Evolutionary conservation across 2,113 vertebrate species (phyloP), one percentile per base, ranked within the genome.

Genomic region (Pseudopipra pipra): DNA sequence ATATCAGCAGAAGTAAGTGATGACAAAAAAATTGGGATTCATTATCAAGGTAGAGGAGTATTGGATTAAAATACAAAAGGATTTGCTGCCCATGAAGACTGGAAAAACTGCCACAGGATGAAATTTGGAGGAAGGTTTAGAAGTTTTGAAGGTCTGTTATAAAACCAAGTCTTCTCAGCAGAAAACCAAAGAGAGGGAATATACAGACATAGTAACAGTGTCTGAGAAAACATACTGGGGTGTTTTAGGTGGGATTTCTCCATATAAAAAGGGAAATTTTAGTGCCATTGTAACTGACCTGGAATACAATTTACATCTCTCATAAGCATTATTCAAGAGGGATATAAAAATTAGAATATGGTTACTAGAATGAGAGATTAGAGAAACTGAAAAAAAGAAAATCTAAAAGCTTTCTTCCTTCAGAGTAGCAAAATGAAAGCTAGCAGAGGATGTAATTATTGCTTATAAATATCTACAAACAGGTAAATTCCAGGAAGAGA

Each of bases 401-500:
- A 17, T 21, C 13, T 6, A 39, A 71, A 85, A 75, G 2, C 6
- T 68, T 76, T 2, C 41, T 75, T 76, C 79, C 37, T 90, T 51
- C 20, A 74, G 43, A n/a, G 28, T 44, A 70, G 37, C 25, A 86
- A 62, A 90, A 80, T 51, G 12, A 93, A 90, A 92, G 20, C 25
- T 87, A 74, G 31, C 63, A 93, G 43, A 67, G 54, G 58, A 83
- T 94, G 58, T 58, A 85, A 90, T 90, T 93, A 71, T 73, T 84
- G 39, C 54, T 90, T 93, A 84, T 95, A 88, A 88, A 86, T 94
- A 83, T 80, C 92, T 86, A 59, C 59, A 71, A 55, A 43, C 19
- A 83, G 66, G 72, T 86, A 80, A 90, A 88, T 95, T 95, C 47
- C 76, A 67, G 95, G 92, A 95, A 97, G 83, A 90, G 68, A 63